These are phyloP conservation scores for Trissolcus brochymenae DNA, from an alignment of 2,888 invertebrate species.

Conservation along the genomic window DNA sequence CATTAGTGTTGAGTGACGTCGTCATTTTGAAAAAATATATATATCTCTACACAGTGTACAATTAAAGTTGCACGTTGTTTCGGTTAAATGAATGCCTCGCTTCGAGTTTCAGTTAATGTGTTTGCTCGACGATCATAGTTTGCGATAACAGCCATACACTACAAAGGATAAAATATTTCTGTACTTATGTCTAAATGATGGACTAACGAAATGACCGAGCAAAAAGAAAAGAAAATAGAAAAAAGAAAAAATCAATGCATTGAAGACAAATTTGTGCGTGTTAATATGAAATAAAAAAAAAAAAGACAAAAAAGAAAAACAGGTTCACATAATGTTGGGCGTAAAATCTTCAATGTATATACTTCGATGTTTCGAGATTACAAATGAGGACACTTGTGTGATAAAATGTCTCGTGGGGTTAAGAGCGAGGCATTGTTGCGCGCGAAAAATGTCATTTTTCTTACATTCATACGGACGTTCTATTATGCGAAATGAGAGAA, in stretches of 20 bases:
- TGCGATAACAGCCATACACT: neutral
- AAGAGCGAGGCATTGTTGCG: conserved; percentile 28
- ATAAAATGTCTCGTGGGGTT: conserved; percentile 28
- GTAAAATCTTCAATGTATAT: neutral
- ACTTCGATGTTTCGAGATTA: conserved; percentile 4
- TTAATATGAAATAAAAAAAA: neutral
- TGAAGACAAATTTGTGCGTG: no score
- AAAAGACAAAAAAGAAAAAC: neutral
- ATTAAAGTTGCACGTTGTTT: no score
- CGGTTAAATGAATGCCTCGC: conserved; percentile 13
- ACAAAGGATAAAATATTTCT: conserved; percentile 2
- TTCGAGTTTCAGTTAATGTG: conserved; percentile 4
- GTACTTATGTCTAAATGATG: neutral
- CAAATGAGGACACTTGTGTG: conserved; percentile 14
- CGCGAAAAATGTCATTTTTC: conserved; percentile 43
- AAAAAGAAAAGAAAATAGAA: neutral
- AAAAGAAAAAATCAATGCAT: neutral
- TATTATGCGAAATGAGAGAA: conserved; percentile 38
- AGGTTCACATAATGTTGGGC: neutral
- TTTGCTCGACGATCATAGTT: no score
- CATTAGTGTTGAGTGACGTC: conserved; percentile 48
- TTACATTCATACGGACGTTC: conserved; percentile 16
- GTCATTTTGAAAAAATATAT: conserved; percentile 31
- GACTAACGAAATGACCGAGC: no score
- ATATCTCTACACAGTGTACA: conserved; percentile 10